Conservation (phyloP, 2,888 invertebrate genomes). For the Eilema depressum region DNA sequence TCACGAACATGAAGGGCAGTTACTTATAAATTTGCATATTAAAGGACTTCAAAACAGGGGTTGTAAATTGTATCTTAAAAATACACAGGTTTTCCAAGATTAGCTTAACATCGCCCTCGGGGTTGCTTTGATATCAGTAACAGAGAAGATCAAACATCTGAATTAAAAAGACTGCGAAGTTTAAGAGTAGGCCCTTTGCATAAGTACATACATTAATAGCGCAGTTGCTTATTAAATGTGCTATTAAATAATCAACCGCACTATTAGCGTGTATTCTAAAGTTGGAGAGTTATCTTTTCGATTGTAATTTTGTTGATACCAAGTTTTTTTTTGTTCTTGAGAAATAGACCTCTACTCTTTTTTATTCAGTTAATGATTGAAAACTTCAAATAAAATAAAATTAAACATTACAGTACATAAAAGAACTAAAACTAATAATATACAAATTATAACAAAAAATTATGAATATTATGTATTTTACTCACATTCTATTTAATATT, state of each 20-base stretch:
- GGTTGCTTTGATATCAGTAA: slow-evolving; percentile 75
- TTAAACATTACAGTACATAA: too few species aligned
- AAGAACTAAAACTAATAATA: too few species aligned
- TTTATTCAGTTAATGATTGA: too few species aligned
- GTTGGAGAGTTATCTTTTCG: slow-evolving; percentile 28
- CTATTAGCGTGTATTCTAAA: slow-evolving; percentile 33
- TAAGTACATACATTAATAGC: slow-evolving; percentile 46
- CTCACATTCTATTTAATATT: too few species aligned
- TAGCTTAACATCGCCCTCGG: slow-evolving; percentile 65
- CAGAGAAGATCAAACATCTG: slow-evolving; percentile 74
- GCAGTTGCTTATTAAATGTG: slow-evolving; percentile 50
- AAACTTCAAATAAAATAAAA: too few species aligned
- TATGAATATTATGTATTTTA: not conserved
- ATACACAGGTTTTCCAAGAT: slow-evolving; percentile 79
- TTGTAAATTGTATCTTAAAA: slow-evolving; percentile 78
- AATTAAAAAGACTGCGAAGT: slow-evolving; percentile 64
- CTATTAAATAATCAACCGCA: too few species aligned
- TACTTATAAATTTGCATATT: slow-evolving; percentile 71
- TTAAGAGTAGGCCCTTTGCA: slow-evolving; percentile 41
- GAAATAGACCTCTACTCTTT: too few species aligned
- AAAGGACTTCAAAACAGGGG: slow-evolving; percentile 71
- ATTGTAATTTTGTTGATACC: slow-evolving; percentile 23
- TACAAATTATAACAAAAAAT: not conserved
- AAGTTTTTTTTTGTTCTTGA: too few species aligned
- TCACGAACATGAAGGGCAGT: slow-evolving; percentile 55